Base-by-base conservation (phyloP, 1,140 invertebrate species). In the Ephestia elutella region DNA sequence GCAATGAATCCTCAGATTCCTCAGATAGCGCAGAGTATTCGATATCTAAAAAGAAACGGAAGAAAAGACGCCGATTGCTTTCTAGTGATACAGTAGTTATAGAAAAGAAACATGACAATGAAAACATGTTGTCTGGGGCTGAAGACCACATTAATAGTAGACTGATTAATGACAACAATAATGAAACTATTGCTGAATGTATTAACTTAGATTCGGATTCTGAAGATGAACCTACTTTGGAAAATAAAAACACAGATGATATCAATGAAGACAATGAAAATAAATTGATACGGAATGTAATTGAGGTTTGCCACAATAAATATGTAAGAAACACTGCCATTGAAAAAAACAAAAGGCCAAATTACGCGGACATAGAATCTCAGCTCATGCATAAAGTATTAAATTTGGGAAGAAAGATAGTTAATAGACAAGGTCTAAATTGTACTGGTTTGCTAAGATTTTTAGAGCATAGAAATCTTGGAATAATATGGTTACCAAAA, bases 331-430 rank as follows among this genome's bases (percentile, higher is more conserved):
- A 62, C 59, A 48, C 53, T 73, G 21, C 50, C 19, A 17, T 44
- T 5, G 18, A 61, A 65, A 54, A 51, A 48, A 48, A 25, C 65
- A 28, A 62, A 54, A 35, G 7, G n/a, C 20, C n/a, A 15, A 44
- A 44, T 17, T 15, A 44, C 15, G 38, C 49, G 17, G n/a, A 63
- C 53, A 62, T 53, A 28, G 70, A 76, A 56, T 60, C 65, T 49
- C 64, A 64, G 21, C 53, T 86, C 20, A 73, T 78, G 65, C 81
- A 74, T 59, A 87, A 86, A 75, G 44, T 86, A 50, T 68, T 86
- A 66, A 85, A 79, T 65, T 72, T 87, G 49, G 85, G 85, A 56
- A 69, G 67, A 55, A 83, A 85, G 74, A 66, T 77, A 44, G 67
- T 85, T 17, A 72, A 68, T 63, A 74, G 67, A 57, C 66, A 71